Evolutionary conservation across 64 coral and sea anemone genomes (phyloP).

Genomic region (Actinia tenebrosa): DNA sequence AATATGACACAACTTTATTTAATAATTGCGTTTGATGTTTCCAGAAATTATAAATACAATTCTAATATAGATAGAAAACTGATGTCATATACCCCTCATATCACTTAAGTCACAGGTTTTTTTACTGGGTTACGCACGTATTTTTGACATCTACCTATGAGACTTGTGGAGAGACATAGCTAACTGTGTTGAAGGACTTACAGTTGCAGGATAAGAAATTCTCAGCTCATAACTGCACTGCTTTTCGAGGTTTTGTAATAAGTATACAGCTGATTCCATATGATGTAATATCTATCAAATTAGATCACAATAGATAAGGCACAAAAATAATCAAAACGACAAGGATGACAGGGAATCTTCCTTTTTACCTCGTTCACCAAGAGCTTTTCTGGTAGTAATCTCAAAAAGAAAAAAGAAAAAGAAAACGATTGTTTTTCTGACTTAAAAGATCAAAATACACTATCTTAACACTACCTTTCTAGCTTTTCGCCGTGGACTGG

Average conservation of each 20-base stretch:
- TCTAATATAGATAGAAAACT: too few relatives aligned
- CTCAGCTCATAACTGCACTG: constrained; percentile 52
- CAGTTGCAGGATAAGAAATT: constrained; percentile 63
- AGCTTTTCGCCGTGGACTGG: neutral
- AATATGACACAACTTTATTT: neutral
- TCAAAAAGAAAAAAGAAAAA: neutral
- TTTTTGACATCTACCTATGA: too few relatives aligned
- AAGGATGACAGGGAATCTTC: neutral
- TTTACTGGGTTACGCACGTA: too few relatives aligned
- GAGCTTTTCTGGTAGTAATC: constrained; percentile 40
- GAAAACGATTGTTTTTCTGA: neutral
- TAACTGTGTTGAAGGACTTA: neutral
- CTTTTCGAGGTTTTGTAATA: constrained; percentile 23
- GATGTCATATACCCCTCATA: too few relatives aligned
- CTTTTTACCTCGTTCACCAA: constrained; percentile 33
- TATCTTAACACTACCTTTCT: neutral
- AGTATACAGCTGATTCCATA: constrained; percentile 32
- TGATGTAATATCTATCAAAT: constrained; percentile 30
- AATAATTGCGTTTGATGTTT: neutral
- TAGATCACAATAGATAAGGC: neutral
- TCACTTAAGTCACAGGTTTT: too few relatives aligned
- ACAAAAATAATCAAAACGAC: neutral
- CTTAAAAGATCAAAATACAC: neutral
- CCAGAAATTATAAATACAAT: too few relatives aligned
- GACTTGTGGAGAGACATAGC: too few relatives aligned